These are phyloP conservation scores for Ligdia adustata DNA, from an alignment of 2,888 invertebrate species.

Conservation along the genomic window DNA sequence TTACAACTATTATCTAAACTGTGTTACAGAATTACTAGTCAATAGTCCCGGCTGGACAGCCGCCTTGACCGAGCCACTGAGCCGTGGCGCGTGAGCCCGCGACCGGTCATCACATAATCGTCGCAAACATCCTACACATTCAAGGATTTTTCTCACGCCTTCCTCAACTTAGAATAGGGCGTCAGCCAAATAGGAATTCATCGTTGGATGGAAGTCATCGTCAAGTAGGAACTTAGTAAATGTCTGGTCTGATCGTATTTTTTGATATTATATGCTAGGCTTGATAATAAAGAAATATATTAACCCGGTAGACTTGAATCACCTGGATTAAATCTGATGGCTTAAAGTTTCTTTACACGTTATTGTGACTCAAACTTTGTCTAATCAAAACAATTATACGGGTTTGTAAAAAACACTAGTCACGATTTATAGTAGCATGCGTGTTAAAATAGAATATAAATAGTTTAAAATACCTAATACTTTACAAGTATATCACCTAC, in stretches of 20 bases:
- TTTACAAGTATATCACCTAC: neutral
- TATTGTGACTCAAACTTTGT: too few relatives aligned
- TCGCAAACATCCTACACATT: conserved; percentile 34
- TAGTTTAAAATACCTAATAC: neutral
- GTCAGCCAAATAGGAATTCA: neutral
- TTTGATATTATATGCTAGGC: too few relatives aligned
- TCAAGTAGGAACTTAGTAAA: too few relatives aligned
- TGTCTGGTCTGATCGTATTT: too few relatives aligned
- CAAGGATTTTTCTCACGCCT: conserved; percentile 36
- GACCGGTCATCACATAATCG: conserved; percentile 35
- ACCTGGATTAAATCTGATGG: too few relatives aligned
- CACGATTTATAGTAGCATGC: conserved; percentile 8
- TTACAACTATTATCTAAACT: too few relatives aligned
- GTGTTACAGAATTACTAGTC: too few relatives aligned
- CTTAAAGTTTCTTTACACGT: too few relatives aligned
- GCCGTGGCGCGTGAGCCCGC: conserved; percentile 40
- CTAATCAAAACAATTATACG: conserved; percentile 26
- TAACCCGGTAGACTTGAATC: too few relatives aligned
- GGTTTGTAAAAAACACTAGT: conserved; percentile 13
- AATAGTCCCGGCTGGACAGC: conserved; percentile 43
- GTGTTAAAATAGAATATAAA: neutral
- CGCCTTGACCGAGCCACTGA: conserved; percentile 66
- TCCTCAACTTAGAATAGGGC: conserved; percentile 5
- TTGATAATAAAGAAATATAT: too few relatives aligned
- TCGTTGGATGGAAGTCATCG: too few relatives aligned